Evolutionary conservation across 2,113 vertebrate genomes (phyloP).

Genomic region (Semicossyphus pulcher): DNA sequence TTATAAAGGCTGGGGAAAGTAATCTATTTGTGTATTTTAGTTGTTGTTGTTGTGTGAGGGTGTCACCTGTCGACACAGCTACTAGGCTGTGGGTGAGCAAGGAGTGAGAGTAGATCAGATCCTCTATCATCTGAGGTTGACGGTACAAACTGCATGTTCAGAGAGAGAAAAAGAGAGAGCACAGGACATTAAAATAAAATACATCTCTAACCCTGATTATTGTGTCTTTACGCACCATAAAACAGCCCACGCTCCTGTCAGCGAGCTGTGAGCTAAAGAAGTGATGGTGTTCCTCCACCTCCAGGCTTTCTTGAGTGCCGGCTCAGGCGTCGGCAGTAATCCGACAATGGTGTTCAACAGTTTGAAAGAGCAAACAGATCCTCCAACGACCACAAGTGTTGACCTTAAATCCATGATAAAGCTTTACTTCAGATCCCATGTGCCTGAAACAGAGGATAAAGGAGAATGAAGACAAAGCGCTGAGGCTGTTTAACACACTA

Average conservation of each 20-base stretch:
- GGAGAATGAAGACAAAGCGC: not conserved
- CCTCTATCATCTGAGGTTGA: slow-evolving; percentile 13
- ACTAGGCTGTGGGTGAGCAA: slow-evolving; percentile 33
- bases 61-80: slow-evolving; percentile 35
- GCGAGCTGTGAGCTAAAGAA: slow-evolving; percentile 32
- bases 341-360: slow-evolving; percentile 15
- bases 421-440: not conserved
- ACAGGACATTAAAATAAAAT: not conserved
- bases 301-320: slow-evolving; percentile 6
- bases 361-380: slow-evolving; percentile 35
- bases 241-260: slow-evolving; percentile 23
- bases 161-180: not conserved
- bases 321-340: slow-evolving; percentile 13
- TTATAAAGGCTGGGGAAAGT: not conserved
- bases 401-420: slow-evolving; percentile 34
- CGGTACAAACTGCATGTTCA: slow-evolving; percentile 11
- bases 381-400: slow-evolving; percentile 27
- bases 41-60: not conserved
- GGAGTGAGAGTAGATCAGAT: slow-evolving; percentile 32
- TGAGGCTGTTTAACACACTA: not conserved
- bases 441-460: not conserved
- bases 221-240: slow-evolving; percentile 7
- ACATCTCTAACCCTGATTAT: too few relatives aligned
- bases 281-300: slow-evolving; percentile 46
- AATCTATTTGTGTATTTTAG: not conserved